Conservation (phyloP, 2,888 invertebrate genomes). For the Yponomeuta sedellus region DNA sequence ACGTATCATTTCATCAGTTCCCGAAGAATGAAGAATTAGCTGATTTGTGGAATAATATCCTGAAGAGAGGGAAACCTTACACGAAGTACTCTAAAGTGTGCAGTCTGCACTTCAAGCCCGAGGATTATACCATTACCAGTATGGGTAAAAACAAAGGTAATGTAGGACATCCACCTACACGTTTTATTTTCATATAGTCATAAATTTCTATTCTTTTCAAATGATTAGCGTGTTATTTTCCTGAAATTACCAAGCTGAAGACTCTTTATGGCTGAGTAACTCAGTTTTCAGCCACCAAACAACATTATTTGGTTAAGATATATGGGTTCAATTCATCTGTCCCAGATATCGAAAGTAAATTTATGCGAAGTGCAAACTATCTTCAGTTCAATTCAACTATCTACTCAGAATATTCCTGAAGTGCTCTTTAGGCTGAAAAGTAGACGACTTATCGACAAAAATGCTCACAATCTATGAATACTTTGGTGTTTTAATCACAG, state of each 20-base stretch:
- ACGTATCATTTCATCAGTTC: constrained; percentile 70
- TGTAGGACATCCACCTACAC: constrained; percentile 12
- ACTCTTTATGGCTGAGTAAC: background rate
- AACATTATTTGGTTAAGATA: no score
- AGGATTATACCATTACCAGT: constrained; percentile 64
- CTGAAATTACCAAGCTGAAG: background rate
- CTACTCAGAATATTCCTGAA: no score
- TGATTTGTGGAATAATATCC: constrained; percentile 61
- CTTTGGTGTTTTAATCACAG: no score
- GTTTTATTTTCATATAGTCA: background rate
- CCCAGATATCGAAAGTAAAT: no score
- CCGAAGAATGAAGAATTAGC: constrained; percentile 63
- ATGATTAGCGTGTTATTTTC: background rate
- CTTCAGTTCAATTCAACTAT: no score
- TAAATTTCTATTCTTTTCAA: background rate
- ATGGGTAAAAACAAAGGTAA: constrained; percentile 68
- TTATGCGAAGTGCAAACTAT: no score
- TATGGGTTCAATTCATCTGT: no score
- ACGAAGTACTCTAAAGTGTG: constrained; percentile 73
- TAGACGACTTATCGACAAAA: no score
- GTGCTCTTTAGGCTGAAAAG: no score
- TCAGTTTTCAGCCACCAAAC: background rate
- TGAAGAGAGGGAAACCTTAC: constrained; percentile 68
- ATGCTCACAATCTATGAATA: no score
- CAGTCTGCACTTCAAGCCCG: constrained; percentile 64